Percentiles rank a stretch among this genome's conserved stretches.
Evolutionary conservation across 2,888 invertebrate genomes (phyloP).

Genomic region (Heliconius ethilla): DNA sequence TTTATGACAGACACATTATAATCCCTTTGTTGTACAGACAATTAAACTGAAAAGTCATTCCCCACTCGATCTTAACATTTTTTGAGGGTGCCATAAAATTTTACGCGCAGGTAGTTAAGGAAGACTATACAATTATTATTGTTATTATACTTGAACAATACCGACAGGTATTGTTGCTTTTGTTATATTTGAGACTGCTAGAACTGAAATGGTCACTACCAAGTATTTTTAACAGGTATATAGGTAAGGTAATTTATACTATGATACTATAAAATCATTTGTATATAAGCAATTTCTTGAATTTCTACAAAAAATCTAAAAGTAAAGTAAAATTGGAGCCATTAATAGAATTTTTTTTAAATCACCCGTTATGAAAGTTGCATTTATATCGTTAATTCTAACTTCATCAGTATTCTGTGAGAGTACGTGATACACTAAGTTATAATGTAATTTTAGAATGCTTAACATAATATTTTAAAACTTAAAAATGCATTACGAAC

Average conservation of each 20-base stretch:
- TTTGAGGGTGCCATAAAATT: constrained; percentile 40
- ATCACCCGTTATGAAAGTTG: neutral
- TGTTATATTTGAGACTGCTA: neutral
- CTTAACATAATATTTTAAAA: too few relatives aligned
- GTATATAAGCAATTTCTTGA: too few relatives aligned
- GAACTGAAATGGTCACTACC: neutral
- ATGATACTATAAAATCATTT: too few relatives aligned
- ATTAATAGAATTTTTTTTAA: neutral
- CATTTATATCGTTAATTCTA: neutral
- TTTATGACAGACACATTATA: constrained; percentile 39
- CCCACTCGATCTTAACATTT: constrained; percentile 32
- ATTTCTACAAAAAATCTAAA: too few relatives aligned
- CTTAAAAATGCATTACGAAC: neutral
- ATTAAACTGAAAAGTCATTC: constrained; percentile 44
- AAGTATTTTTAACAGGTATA: neutral
- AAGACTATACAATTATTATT: neutral
- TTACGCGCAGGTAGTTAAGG: constrained; percentile 43
- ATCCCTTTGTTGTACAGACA: constrained; percentile 39
- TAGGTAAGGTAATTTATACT: too few relatives aligned
- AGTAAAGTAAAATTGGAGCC: too few relatives aligned
- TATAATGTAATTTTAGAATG: neutral
- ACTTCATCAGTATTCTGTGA: neutral
- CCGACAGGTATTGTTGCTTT: constrained; percentile 3
- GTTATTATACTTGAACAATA: constrained; percentile 9
- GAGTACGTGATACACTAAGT: neutral